Evolutionary conservation across 2,888 invertebrate species (phyloP), one percentile per base, ranked within the genome.

Genomic region (Drosophila mercatorum): DNA sequence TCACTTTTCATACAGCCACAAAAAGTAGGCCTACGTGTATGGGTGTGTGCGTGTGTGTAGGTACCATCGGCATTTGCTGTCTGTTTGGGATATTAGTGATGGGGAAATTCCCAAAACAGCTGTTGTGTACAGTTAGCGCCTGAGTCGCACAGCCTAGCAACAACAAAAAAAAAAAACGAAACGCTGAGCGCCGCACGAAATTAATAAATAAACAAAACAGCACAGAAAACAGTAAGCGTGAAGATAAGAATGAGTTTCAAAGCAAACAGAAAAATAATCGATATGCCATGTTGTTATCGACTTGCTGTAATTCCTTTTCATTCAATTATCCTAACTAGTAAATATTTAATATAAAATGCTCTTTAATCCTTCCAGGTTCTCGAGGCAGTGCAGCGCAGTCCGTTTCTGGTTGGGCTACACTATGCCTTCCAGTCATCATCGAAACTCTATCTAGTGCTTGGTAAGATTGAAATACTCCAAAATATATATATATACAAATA

Each of bases 381-480:
- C 81, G 99, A 99, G 93, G 97, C 98, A 59, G 97, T 99, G 72
- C 95, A 98, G 79, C 96, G 97, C 92, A 97, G 97, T 91, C 99
- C 99, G 60, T 99, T 99, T 94, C 95, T 99, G 80, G 98, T 99
- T 87, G 98, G 98, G 44, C 95, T 99, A 80, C 98, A 98, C 93
- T 99, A 99, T 93, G 99, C 99, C 92, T 99, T 99, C 95, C 99
- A 99, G 94, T 98, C 98, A 10, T 97, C 98, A 91, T 96, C 98
- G 61, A 99, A 98, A 94, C 95, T 99, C 80, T 98, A 99, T 94
- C 95, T 99, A 83, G 98, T 99, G 86, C 95, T 99, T 92, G 98
- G 99, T 98, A 93, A 95, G 95, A 40, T 52, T 3, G 5, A 0
- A 10, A 43, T 11, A 2, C 10, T 44, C 3, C 11, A 12, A 2